phyloP scores from a whole-genome alignment of 2,113 vertebrate species.

The Cryptotis parvus region DNA sequence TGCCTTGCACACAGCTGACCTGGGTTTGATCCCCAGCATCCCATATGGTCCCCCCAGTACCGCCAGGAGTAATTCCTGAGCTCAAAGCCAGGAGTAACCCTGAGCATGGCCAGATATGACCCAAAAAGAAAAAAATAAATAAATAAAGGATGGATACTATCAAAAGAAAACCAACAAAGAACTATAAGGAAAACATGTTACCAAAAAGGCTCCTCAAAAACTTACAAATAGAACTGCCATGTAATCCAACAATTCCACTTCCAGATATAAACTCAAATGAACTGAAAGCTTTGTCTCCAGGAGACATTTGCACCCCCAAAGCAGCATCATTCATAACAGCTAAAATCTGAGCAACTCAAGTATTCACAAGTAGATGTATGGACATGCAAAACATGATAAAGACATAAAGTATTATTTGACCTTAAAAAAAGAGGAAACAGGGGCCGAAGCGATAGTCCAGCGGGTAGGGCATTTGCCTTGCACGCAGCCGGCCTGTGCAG shows the following conservation, averaged over 20 bases:
- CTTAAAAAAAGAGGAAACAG: background rate
- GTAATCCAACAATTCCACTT: background rate
- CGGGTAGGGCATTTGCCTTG: too few species aligned
- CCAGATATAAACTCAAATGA: background rate
- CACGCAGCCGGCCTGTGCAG: too few species aligned
- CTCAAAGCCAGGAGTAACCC: too few species aligned
- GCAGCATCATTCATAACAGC: background rate
- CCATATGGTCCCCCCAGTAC: too few species aligned
- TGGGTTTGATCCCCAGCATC: too few species aligned
- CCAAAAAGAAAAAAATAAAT: too few species aligned
- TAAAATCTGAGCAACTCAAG: too few species aligned
- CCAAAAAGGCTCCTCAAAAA: background rate
- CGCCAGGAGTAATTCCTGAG: too few species aligned
- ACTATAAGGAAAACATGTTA: background rate
- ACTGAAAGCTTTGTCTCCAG: constrained; percentile 10
- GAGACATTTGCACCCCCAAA: background rate
- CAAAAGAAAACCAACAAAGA: too few species aligned
- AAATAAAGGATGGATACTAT: background rate
- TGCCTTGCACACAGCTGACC: too few species aligned
- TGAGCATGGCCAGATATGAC: too few species aligned
- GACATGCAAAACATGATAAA: background rate
- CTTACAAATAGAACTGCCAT: background rate
- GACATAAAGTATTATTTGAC: background rate
- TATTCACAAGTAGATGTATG: background rate
- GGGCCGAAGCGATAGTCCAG: too few species aligned